Percentiles rank a stretch among this genome's conserved stretches.
Evolutionary conservation across 2,888 invertebrate species (phyloP).

Genomic region (Conomelus anceps): DNA sequence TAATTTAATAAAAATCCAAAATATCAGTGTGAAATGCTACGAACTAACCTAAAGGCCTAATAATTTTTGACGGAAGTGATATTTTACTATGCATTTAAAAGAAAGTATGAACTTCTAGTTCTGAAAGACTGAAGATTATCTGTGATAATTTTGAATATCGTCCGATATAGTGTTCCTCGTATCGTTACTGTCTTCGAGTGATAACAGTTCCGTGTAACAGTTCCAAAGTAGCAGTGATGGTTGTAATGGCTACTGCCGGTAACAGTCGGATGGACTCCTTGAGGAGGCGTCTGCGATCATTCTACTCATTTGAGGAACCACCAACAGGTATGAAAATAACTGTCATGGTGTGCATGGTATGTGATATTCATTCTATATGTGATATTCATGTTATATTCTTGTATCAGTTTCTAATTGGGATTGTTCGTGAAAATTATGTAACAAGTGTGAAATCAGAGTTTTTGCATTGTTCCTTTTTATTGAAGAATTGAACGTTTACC

Average conservation of each 20-base stretch:
- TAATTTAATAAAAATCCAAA: too few species aligned
- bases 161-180: neutral
- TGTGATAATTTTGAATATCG: neutral
- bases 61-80: neutral
- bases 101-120: neutral
- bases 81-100: neutral
- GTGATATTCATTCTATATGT: too few species aligned
- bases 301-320: constrained; percentile 23
- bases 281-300: constrained; percentile 15
- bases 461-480: too few species aligned
- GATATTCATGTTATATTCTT: too few species aligned
- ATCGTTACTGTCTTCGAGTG: neutral
- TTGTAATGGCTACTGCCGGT: constrained; percentile 7
- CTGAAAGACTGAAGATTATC: neutral
- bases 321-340: neutral
- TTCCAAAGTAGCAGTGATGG: constrained; percentile 12
- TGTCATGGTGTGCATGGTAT: neutral
- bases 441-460: too few species aligned
- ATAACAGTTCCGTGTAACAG: neutral
- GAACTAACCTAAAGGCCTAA: neutral
- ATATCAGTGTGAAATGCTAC: neutral
- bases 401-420: neutral
- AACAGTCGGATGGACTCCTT: constrained; percentile 19
- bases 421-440: too few species aligned
- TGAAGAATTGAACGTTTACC: too few species aligned